Conservation (phyloP, 2,888 invertebrate genomes). For the Agelastica alni region DNA sequence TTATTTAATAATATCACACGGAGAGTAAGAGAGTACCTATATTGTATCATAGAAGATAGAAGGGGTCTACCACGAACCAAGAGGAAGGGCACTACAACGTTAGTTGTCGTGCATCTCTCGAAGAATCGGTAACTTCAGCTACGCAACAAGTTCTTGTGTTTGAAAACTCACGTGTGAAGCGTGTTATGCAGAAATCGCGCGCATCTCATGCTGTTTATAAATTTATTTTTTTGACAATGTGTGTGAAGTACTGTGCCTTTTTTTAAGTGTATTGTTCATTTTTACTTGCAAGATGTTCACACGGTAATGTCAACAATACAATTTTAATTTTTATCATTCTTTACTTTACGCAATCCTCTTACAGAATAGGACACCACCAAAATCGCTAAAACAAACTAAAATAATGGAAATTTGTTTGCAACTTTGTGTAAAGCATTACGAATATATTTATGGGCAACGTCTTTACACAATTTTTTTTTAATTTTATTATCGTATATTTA, state of each 20-base stretch:
- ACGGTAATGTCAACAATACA: slow-evolving; percentile 3
- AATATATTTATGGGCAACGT: slow-evolving; percentile 3
- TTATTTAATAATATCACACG: slow-evolving; percentile 32
- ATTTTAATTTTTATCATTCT: background rate
- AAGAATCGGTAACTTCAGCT: slow-evolving; percentile 46
- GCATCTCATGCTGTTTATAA: slow-evolving; percentile 29
- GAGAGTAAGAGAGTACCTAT: slow-evolving; percentile 30
- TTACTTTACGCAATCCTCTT: background rate
- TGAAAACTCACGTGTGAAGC: slow-evolving; percentile 44
- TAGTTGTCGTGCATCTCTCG: slow-evolving; percentile 48
- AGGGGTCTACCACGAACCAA: slow-evolving; percentile 51
- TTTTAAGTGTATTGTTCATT: background rate
- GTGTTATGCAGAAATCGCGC: slow-evolving; percentile 38
- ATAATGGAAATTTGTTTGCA: background rate
- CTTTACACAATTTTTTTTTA: background rate
- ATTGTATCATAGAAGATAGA: slow-evolving; percentile 43
- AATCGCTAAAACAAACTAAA: too few relatives aligned
- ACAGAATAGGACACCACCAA: too few relatives aligned
- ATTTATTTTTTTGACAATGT: slow-evolving; percentile 14
- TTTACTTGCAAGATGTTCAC: slow-evolving; percentile 6
- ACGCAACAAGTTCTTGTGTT: slow-evolving; percentile 39
- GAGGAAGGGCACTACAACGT: slow-evolving; percentile 48
- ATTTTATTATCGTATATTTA: too few relatives aligned
- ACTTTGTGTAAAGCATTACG: slow-evolving; percentile 2
- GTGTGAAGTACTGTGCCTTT: slow-evolving; percentile 10